Conservation (phyloP, 2,113 vertebrate genomes). For the Oryzias curvinotus region DNA sequence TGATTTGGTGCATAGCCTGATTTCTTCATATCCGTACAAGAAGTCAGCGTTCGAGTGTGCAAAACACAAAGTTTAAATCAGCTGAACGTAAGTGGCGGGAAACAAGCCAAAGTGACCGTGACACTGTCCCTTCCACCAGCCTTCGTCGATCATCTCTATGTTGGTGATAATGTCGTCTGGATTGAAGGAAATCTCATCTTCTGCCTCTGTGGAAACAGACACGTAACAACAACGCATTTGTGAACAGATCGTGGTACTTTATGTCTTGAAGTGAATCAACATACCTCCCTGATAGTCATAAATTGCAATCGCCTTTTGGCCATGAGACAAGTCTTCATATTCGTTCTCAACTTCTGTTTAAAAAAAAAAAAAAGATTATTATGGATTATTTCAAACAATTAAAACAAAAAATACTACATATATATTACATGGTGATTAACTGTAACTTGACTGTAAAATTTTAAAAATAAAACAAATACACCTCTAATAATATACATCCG, state of each 20-base stretch:
- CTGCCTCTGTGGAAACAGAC: slow-evolving; percentile 77
- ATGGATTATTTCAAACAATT: no score
- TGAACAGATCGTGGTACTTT: background rate
- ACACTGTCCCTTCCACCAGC: slow-evolving; percentile 92
- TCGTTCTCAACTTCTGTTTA: slow-evolving; percentile 43
- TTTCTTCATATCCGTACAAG: no score
- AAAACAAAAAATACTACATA: no score
- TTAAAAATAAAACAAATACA: no score
- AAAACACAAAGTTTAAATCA: slow-evolving; percentile 65
- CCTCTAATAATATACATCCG: background rate
- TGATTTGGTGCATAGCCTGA: no score
- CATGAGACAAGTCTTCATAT: slow-evolving; percentile 68
- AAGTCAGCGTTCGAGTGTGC: no score
- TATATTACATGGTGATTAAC: no score
- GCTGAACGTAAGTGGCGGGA: slow-evolving; percentile 88
- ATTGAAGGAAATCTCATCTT: slow-evolving; percentile 92
- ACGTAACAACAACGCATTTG: background rate
- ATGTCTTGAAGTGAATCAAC: slow-evolving; percentile 12
- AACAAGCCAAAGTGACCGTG: slow-evolving; percentile 83
- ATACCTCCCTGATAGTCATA: slow-evolving; percentile 90
- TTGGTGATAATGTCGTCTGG: slow-evolving; percentile 87
- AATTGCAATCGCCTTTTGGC: slow-evolving; percentile 76
- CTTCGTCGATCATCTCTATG: slow-evolving; percentile 93
- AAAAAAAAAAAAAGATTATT: no score
- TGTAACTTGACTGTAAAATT: no score